Evolutionary conservation across 2,113 vertebrate genomes (phyloP).

Genomic region (Panurus biarmicus): DNA sequence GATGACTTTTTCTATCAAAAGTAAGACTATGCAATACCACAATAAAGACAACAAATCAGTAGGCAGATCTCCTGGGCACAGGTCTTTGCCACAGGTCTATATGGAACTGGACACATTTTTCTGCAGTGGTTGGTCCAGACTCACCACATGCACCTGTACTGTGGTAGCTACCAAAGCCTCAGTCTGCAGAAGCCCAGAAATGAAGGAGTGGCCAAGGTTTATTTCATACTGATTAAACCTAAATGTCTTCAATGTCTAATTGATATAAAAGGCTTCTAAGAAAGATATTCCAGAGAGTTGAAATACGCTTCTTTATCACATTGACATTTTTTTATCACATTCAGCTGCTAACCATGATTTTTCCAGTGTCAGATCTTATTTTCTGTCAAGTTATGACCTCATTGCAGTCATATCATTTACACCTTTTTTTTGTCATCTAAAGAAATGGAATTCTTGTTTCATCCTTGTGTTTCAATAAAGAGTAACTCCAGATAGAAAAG

Average conservation of each 20-base stretch:
- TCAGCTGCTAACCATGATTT: not conserved
- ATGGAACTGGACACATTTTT: not conserved
- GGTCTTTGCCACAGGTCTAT: not conserved
- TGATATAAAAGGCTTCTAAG: not conserved
- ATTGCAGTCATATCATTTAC: not conserved
- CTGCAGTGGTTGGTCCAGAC: not conserved
- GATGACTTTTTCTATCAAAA: not conserved
- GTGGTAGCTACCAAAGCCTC: not conserved
- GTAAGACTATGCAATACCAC: not conserved
- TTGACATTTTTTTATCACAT: not conserved
- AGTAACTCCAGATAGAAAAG: not conserved
- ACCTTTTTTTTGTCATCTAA: not conserved
- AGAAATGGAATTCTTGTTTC: not conserved
- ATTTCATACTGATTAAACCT: not conserved
- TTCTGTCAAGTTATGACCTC: not conserved
- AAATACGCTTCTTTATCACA: not conserved
- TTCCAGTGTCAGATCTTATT: not conserved
- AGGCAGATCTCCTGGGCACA: not conserved
- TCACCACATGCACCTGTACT: not conserved
- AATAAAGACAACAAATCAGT: not conserved
- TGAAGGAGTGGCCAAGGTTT: not conserved
- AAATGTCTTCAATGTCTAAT: not conserved
- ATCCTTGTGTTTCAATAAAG: not conserved
- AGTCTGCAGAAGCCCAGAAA: not conserved
- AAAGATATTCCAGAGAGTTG: not conserved